Percentiles rank a stretch among this genome's conserved stretches.
Evolutionary conservation across 2,113 vertebrate genomes (phyloP).

Genomic region (Corvus cornix): DNA sequence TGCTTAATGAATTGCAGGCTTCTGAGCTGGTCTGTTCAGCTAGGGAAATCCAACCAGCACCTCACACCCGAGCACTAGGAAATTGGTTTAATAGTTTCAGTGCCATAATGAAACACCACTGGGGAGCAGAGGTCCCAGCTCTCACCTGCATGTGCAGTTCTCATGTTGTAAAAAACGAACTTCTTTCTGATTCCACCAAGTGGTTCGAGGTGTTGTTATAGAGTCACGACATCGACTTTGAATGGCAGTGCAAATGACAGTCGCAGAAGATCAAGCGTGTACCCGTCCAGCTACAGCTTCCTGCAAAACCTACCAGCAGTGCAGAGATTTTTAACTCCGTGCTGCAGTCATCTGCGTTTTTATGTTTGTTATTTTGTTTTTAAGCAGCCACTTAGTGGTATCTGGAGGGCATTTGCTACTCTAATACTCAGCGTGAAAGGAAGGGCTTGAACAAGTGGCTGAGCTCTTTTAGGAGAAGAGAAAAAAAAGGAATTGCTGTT

Average conservation of each 20-base stretch:
- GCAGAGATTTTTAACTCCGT: not conserved
- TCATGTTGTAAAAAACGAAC: not conserved
- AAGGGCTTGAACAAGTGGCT: not conserved
- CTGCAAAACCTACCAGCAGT: not conserved
- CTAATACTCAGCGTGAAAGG: not conserved
- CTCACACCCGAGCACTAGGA: not conserved
- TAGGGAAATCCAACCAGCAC: constrained; percentile 8
- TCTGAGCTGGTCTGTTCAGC: not conserved
- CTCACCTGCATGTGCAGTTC: not conserved
- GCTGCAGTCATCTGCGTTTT: not conserved
- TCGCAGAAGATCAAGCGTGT: not conserved
- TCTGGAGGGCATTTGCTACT: constrained; percentile 11
- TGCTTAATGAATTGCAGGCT: constrained; percentile 43
- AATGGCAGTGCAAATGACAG: not conserved
- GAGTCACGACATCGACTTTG: not conserved
- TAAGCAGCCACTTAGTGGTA: not conserved
- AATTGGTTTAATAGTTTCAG: constrained; percentile 16
- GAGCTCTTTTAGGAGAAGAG: not conserved
- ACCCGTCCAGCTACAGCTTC: not conserved
- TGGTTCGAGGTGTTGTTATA: not conserved
- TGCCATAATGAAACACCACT: constrained; percentile 24
- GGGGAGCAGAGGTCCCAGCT: constrained; percentile 25
- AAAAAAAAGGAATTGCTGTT: not conserved
- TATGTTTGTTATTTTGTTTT: constrained; percentile 31
- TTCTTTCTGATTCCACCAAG: not conserved